phyloP scores from a whole-genome alignment of 1,140 invertebrate genomes.

The Megalonaias nervosa region DNA sequence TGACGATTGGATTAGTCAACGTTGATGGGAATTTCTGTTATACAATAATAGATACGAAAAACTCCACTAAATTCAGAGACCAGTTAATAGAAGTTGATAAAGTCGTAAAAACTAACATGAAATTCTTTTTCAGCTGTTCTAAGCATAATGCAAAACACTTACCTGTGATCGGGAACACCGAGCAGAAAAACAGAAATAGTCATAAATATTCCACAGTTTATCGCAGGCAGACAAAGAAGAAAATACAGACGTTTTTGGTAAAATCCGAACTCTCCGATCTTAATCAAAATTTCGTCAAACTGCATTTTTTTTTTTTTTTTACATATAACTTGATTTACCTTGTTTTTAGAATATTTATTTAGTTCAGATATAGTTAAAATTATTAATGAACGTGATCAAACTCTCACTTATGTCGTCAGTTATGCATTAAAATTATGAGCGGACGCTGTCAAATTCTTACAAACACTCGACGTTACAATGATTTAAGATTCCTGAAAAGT shows the following conservation, averaged over 20 bases:
- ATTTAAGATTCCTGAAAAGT: too few species aligned
- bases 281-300: constrained; percentile 87
- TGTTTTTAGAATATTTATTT: too few species aligned
- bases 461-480: too few species aligned
- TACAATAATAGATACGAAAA: too few species aligned
- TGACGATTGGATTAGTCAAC: too few species aligned
- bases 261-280: constrained; percentile 88
- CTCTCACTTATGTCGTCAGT: too few species aligned
- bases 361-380: too few species aligned
- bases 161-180: constrained; percentile 48
- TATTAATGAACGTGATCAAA: too few species aligned
- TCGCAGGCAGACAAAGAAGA: constrained; percentile 84
- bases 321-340: neutral
- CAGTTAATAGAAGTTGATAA: neutral
- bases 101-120: neutral
- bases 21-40: too few species aligned
- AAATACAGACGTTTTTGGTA: constrained; percentile 90
- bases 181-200: constrained; percentile 67
- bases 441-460: too few species aligned
- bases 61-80: too few species aligned
- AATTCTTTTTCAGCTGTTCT: neutral
- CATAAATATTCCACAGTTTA: constrained; percentile 84
- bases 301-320: constrained; percentile 76
- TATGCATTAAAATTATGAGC: too few species aligned
- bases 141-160: neutral